Evolutionary conservation across 2,888 invertebrate species (phyloP).

Genomic region (Xestia rhomboidea): DNA sequence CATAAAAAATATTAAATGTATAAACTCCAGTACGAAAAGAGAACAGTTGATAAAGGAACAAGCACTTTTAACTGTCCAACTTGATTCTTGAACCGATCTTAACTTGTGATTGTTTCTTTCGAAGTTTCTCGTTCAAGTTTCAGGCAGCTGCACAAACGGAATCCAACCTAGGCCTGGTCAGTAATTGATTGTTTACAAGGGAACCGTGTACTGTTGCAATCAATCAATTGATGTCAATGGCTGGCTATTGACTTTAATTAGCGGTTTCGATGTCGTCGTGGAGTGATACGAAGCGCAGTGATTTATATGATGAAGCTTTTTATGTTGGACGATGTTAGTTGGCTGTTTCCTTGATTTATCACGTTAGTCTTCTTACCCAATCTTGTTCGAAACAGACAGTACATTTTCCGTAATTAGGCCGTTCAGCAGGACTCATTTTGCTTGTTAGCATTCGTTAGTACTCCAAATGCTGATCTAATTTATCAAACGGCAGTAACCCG

Average conservation of each 20-base stretch:
- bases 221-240: constrained; percentile 78
- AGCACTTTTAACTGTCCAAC: constrained; percentile 41
- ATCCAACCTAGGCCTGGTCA: constrained; percentile 17
- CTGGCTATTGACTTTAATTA: constrained; percentile 74
- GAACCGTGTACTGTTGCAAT: constrained; percentile 59
- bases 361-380: not conserved
- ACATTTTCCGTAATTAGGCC: not conserved
- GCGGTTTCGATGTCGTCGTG: constrained; percentile 25
- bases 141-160: constrained; percentile 17
- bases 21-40: constrained; percentile 5
- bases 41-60: constrained; percentile 3
- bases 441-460: constrained; percentile 4
- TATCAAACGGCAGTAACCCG: constrained; percentile 13
- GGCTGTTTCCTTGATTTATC: not conserved
- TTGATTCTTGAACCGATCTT: constrained; percentile 23
- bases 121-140: constrained; percentile 38
- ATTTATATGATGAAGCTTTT: constrained; percentile 39
- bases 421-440: not conserved
- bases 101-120: constrained; percentile 27
- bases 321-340: not conserved
- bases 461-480: constrained; percentile 24
- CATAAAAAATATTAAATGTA: constrained; percentile 11
- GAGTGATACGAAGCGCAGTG: constrained; percentile 45
- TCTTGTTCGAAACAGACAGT: not conserved
- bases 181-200: constrained; percentile 66